Base-by-base conservation (phyloP, 1,140 invertebrate species). In the Charaxes varanes region DNA sequence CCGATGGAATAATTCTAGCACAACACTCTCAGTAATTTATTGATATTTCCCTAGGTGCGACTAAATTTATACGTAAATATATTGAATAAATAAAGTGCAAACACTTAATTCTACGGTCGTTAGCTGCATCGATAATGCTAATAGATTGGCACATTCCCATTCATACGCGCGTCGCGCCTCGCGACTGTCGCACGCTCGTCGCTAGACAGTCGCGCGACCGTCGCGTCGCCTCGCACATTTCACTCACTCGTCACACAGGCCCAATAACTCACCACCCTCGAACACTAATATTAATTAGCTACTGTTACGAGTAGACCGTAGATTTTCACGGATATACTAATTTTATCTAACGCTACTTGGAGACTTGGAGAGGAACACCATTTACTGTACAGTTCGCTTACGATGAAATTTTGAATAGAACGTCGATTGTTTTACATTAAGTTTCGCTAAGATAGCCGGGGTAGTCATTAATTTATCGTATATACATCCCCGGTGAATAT, bases 11-110 rank as follows among this genome's bases (percentile, higher is more conserved):
- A 77, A 70, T 55, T 76, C 76, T 82, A 82, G 73, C 78, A 82
- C 78, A 80, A 82, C 78, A 82, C 76, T 82, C 78, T 82, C 80
- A 82, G 65, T 82, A 78, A 77, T 70, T 78, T 82, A 80, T 80
- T 82, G 78, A 82, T 82, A 80, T 82, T 82, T 80, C 65, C 55
- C 78, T 82, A 82, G 72, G 78, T 82, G 78, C 78, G 73, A 74
- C 78, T 82, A 82, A 82, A 61, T 67, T 79, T 82, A 78, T 71
- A 72, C 62, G 60, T 82, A 77, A 80, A 66, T 69, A 77, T 76
- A 77, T 38, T 66, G 73, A 80, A 78, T 82, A 82, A 82, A 80
- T 80, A 80, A 82, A 78, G 78, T 82, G 78, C 78, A 80, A 78
- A 82, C 70, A 80, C 69, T 78, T 80, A 81, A 61, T 30, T 54